A percentile compares a stretch with the other conserved stretches of the same genome.
Conservation (phyloP, 2,888 invertebrate genomes). For the Tetranychus truncatus region DNA sequence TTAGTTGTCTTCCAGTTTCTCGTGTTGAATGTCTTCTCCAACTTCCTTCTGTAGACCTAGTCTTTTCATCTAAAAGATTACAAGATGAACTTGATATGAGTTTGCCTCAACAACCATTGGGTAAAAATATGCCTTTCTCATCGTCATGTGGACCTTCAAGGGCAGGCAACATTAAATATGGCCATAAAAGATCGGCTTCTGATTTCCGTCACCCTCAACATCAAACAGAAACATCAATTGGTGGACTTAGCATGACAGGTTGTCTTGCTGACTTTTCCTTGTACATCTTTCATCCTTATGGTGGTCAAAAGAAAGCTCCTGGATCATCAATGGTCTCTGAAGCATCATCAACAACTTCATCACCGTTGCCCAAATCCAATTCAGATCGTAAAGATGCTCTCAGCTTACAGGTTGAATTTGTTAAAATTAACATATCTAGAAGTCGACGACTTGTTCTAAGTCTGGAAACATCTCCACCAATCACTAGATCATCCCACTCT, state of each 20-base stretch:
- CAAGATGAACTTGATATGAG: constrained; percentile 42
- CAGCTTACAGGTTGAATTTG: constrained; percentile 88
- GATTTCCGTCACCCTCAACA: constrained; percentile 8
- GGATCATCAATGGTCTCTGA: neutral
- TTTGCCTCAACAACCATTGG: neutral
- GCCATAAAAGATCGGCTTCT: constrained; percentile 9
- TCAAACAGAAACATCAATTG: constrained; percentile 36
- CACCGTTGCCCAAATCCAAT: constrained; percentile 10
- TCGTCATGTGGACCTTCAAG: neutral
- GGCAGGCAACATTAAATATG: neutral
- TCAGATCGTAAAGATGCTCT: constrained; percentile 76
- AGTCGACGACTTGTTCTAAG: constrained; percentile 65
- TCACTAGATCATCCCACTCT: neutral
- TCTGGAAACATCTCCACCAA: neutral
- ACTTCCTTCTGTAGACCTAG: constrained; percentile 86
- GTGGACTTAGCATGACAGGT: constrained; percentile 80
- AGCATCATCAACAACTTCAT: neutral
- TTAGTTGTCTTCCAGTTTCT: constrained; percentile 85
- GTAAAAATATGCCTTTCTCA: neutral
- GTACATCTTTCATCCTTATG: constrained; percentile 95
- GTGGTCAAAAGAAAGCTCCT: constrained; percentile 47
- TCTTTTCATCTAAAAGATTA: constrained; percentile 79
- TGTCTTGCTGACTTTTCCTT: constrained; percentile 91
- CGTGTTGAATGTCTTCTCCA: constrained; percentile 87
- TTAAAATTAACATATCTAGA: constrained; percentile 80